Conservation (phyloP, 1,140 invertebrate species). For the Pseudoatta argentina region DNA sequence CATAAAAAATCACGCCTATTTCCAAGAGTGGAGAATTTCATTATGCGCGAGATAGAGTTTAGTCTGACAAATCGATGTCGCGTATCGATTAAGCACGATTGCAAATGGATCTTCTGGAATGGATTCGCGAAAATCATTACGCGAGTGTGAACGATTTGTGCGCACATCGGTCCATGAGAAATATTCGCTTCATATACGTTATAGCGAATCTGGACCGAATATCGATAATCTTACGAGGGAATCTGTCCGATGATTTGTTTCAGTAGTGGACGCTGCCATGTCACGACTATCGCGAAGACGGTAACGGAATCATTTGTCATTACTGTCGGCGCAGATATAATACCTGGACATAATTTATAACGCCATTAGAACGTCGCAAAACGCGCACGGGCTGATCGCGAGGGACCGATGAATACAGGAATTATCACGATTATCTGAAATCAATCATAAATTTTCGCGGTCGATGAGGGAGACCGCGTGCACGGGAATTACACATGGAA, state of each 20-base stretch:
- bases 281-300: constrained; percentile 35
- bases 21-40: constrained; percentile 1
- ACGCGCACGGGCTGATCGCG: not conserved
- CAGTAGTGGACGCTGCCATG: not conserved
- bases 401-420: constrained; percentile 3
- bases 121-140: not conserved
- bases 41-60: constrained; percentile 12
- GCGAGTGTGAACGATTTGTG: not conserved
- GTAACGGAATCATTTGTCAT: constrained; percentile 63
- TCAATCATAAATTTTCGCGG: constrained; percentile 27
- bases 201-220: constrained; percentile 45
- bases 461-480: not conserved
- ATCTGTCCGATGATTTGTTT: constrained; percentile 53
- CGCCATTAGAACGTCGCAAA: not conserved
- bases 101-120: not conserved
- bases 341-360: constrained; percentile 50
- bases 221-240: constrained; percentile 49
- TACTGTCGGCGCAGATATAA: constrained; percentile 45
- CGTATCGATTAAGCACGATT: constrained; percentile 22
- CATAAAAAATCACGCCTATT: constrained; percentile 24
- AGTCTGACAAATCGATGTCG: not conserved
- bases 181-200: constrained; percentile 39
- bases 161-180: not conserved
- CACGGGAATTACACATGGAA: not conserved
- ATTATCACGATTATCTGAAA: constrained; percentile 36